Evolutionary conservation across 2,888 invertebrate species (phyloP).

Genomic region (Iphiclides podalirius): DNA sequence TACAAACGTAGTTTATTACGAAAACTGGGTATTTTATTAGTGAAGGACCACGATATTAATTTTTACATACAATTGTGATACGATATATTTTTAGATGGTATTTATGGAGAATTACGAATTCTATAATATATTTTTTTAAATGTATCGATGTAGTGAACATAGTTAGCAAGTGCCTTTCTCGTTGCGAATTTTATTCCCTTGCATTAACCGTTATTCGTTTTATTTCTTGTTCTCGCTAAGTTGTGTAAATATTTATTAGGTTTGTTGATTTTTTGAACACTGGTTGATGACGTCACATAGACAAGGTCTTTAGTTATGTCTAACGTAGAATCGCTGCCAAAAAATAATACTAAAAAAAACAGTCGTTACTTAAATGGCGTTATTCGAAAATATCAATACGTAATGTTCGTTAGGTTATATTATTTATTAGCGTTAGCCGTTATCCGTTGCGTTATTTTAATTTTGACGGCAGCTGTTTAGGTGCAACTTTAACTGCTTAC

Average conservation of each 20-base stretch:
- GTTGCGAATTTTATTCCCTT: conserved; percentile 13
- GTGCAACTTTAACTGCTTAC: too few species aligned
- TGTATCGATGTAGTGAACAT: conserved; percentile 43
- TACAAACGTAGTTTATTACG: background rate
- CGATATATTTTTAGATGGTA: conserved; percentile 68
- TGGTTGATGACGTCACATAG: conserved; percentile 55
- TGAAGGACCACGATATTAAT: conserved; percentile 58
- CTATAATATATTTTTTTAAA: conserved; percentile 28
- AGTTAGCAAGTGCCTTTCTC: conserved; percentile 52
- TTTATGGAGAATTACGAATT: conserved; percentile 47
- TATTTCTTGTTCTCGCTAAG: too few species aligned
- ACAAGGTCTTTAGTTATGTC: conserved; percentile 53
- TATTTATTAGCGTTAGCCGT: conserved; percentile 1
- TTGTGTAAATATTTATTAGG: conserved; percentile 36
- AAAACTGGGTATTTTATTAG: conserved; percentile 22
- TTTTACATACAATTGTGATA: conserved; percentile 56
- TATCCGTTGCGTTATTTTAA: background rate
- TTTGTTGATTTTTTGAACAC: conserved; percentile 48
- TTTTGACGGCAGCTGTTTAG: conserved; percentile 1
- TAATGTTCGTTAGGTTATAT: conserved; percentile 9
- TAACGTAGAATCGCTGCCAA: conserved; percentile 45
- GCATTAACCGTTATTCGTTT: too few species aligned
- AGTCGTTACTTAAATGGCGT: background rate
- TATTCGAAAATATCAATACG: conserved; percentile 11
- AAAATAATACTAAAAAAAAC: background rate